Base-by-base conservation (phyloP, 2,797 vertebrate species). In the Dallia pectoralis region DNA sequence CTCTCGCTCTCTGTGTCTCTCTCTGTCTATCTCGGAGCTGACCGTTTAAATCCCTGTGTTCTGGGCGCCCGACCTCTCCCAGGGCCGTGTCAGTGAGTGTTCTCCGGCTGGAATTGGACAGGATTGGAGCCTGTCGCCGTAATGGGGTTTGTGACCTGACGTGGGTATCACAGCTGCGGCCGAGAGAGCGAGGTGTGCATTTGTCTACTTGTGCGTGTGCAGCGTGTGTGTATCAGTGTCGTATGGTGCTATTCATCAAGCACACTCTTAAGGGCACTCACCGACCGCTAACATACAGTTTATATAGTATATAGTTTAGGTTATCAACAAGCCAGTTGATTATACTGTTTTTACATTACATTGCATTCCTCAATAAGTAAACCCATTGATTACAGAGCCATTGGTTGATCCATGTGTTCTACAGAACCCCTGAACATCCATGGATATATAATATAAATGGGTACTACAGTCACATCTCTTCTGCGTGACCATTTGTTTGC, bases 361-460 rank as follows among this genome's bases (percentile, higher is more conserved):
- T 85, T 82, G 78, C 71, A 12, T 78, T 87, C 84, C 87, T 91
- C 86, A 84, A 91, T 90, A 86, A 85, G 86, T 84, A 91, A 89
- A 86, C 85, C 79, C 74, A 91, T 88, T 72, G 87, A 91, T 91
- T 85, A 69, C 77, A 77, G 84, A 82, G 87, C 82, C 44, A 66
- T 33, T 22, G 73, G 69, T 83, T 82, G 73, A 87, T 79, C 16
- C 2, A 6, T 19, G 36, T 40, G 36, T 40, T 4, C 6, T 6
- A 40, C 36, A 40, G 5, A 40, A 40, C 4, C 9, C 14, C 40
- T 12, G 5, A 40, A 40, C 4, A 12, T 44, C 40, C 40, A 3
- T 14, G 40, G 40, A 44, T 1, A 44, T 40, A 40, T 40, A 40
- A 5, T 40, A 40, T 11, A 14, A 44, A 2, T 44, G 40, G 11